A percentile compares a stretch with the other conserved stretches of the same genome.
Evolutionary conservation across 2,113 vertebrate genomes (phyloP).

Genomic region (Rhynchopsitta pachyrhyncha): DNA sequence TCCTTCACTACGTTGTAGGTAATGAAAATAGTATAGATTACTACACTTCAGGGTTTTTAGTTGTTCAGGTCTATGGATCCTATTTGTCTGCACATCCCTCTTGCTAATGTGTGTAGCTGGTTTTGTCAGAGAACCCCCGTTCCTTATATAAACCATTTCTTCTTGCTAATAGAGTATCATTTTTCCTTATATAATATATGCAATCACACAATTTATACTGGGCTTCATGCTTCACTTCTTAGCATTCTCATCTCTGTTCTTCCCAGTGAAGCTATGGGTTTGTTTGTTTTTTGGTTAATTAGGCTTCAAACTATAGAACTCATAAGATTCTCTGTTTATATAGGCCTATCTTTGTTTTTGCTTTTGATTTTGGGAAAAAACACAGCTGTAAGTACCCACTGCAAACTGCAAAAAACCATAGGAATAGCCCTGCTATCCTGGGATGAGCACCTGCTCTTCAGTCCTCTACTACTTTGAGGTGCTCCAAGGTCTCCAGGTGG

Average conservation of each 20-base stretch:
- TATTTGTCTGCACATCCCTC: not conserved
- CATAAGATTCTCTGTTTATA: not conserved
- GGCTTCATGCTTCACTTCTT: constrained; percentile 15
- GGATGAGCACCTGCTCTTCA: not conserved
- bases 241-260: not conserved
- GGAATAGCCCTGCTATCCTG: not conserved
- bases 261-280: not conserved
- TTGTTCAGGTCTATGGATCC: not conserved
- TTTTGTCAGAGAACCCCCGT: not conserved
- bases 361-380: not conserved
- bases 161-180: not conserved
- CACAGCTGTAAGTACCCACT: not conserved
- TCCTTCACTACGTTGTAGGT: not conserved
- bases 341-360: not conserved
- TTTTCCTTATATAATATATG: constrained; percentile 30
- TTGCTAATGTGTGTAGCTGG: not conserved
- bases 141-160: not conserved
- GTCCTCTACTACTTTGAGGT: not conserved
- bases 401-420: not conserved
- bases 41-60: not conserved
- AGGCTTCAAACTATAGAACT: not conserved
- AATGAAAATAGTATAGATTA: not conserved
- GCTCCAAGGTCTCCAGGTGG: not conserved
- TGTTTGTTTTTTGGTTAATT: constrained; percentile 42
- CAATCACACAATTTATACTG: not conserved